These are phyloP conservation scores for Ceratosolen fusciceps DNA, from an alignment of 1,140 invertebrate species.

Conservation along the genomic window DNA sequence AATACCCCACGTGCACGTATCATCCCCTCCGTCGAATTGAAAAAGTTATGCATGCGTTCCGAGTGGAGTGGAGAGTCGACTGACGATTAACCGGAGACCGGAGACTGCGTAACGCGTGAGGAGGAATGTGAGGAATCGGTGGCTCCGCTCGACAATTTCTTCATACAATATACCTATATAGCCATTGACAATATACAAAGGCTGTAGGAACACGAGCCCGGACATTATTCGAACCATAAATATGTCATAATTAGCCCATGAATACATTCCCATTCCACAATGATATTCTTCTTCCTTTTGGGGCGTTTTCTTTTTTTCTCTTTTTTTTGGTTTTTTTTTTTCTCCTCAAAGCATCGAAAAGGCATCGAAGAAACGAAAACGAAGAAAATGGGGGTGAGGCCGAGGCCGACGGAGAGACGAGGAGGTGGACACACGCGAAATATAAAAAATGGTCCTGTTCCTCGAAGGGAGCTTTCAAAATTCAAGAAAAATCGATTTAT, in stretches of 20 bases:
- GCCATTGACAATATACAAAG: no score
- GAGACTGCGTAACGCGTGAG: no score
- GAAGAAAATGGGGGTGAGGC: neutral
- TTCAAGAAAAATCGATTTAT: conserved; percentile 51
- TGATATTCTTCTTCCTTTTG: neutral
- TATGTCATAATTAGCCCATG: conserved; percentile 20
- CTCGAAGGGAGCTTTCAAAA: conserved; percentile 29
- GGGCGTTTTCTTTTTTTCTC: neutral
- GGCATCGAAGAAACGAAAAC: neutral
- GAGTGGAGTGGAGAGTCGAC: no score
- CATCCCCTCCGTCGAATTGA: no score
- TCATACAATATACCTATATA: no score
- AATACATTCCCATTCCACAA: neutral
- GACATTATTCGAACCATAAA: neutral
- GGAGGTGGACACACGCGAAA: neutral
- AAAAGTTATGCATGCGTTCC: no score
- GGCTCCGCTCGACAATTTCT: no score
- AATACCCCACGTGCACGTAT: no score
- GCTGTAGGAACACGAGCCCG: no score
- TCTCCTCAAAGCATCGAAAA: neutral
- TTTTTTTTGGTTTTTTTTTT: neutral
- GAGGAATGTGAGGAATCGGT: no score
- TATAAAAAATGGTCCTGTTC: conserved; percentile 45
- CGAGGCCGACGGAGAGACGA: neutral
- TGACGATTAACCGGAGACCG: no score